Evolutionary conservation across 2,888 invertebrate genomes (phyloP), one percentile per base, ranked within the genome.

Genomic region (Ophion ellenae): DNA sequence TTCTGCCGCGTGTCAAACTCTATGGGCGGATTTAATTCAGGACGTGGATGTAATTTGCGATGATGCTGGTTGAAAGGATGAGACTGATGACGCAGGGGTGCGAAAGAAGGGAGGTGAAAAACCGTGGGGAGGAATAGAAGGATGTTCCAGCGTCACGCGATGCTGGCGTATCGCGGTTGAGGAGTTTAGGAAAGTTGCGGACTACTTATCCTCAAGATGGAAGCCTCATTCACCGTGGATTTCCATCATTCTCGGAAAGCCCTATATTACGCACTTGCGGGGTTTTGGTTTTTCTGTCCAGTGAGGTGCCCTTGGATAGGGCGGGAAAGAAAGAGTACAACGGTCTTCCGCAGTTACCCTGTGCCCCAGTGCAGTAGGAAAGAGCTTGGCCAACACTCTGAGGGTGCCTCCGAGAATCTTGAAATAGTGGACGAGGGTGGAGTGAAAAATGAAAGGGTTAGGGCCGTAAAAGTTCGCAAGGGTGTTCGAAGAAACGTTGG

Each of bases 11-110:
- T 11, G 11, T 32, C 24, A 28, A n/a, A 70, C 53, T n/a, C 32
- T 5, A 17, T 28, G 59, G 67, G 64, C 47, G 64, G 73, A 83
- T 83, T 83, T 86, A 80, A 85, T 83, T 75, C 75, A 63, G 28
- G 66, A 75, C 83, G 28, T 59, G 66, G 78, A 76, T 76, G 83
- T 83, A 86, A 86, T 86, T 86, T 86, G 81, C 28, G 73, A 78
- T 74, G 81, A 84, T 77, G 77, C 7, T 59, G 14, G 73, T 28
- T 47, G 36, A 69, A 83, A 87, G 87, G 84, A 87, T 84, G 87
- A 81, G 84, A 64, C 69, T 70, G 83, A 80, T 77, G 75, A 47
- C 64, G 61, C 79, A 20, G 78, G 71, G 53, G 83, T 71, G 73
- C 53, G 64, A 67, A 40, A 53, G 57, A n/a, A 70, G 69, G 53